Base-by-base conservation (phyloP, 2,888 invertebrate genomes). In the Seira sanloemensis region DNA sequence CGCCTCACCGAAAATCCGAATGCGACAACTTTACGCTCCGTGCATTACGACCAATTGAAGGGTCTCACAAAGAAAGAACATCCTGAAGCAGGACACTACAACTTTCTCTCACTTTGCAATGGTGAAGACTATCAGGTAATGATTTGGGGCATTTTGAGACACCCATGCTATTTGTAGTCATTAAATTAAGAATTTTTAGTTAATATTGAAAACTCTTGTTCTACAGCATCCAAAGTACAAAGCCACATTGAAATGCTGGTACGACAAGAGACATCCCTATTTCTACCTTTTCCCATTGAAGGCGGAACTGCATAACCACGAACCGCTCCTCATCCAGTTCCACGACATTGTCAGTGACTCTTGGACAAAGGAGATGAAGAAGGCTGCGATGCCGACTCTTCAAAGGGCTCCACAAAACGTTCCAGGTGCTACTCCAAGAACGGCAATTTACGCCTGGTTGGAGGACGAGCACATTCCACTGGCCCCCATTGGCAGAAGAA, bases 71-170 rank as follows among this genome's bases (percentile, higher is more conserved):
- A 87, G 66, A 37, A 66, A 54, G 82, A 83, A 2, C 67, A 80
- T 69, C 62, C 86, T 27, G 85, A 88, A 86, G 77, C 87, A 84
- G 88, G 86, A 12, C 87, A 88, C 58, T 88, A 88, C 69, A 87
- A 86, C 66, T 89, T 88, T 65, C 78, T 89, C 1, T 86, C 88
- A 9, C 74, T 89, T 18, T 89, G 89, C 74, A 89, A 89, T 66
- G 89, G 89, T 18, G 85, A 86, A 68, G 85, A 86, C 66, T 87
- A 78, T 37, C 82, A 85, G 87, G 88, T 88, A 62, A n/a, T 37
- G 27, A 18, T 1, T n/a, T 37, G 27, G 27, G 16, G 69, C 37
- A 72, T 19, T 26, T 26, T 25, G 19, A 5, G 24, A 37, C 58
- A 58, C 7, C 7, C 37, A n/a, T n/a, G n/a, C n/a, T 7, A 37